Evolutionary conservation across 2,113 vertebrate species (phyloP), one percentile per base, ranked within the genome.

Genomic region (Bubo bubo): DNA sequence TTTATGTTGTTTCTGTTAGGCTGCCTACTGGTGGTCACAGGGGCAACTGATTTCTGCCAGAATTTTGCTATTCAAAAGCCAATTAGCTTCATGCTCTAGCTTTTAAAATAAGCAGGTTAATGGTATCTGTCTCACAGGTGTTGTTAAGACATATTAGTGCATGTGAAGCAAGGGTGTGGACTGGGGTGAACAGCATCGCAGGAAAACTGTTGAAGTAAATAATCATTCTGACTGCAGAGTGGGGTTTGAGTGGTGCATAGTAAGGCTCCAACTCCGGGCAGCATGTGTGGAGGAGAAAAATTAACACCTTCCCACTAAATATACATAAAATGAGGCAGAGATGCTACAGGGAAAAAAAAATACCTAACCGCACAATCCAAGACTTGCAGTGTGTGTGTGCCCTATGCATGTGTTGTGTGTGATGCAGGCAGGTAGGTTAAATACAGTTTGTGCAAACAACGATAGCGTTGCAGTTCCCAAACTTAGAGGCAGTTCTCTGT

Each of bases 311-410:
- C 15, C 32, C 14, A 13, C 30, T 66, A 82, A 67, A 66, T 21
- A 14, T 14, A 37, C 3, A 9, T 28, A 53, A 67, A 45, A 49
- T 9, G 11, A 66, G 63, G 39, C 19, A 59, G 37, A 34, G 27
- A 23, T 62, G 8, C 8, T 62, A 17, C 1, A 9, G 23, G 8
- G 45, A 55, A 49, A 21, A 34, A 8, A 1, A 30, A 1, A 18
- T 10, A 22, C n/a, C 23, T 39, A 9, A 32, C 43, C 0, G 1
- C 0, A 3, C 1, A 3, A 55, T 27, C 27, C 12, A 23, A 77
- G 60, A 10, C 17, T 34, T 27, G 27, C 26, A n/a, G 35, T 5
- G 16, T 35, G 28, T 72, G 20, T 10, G 26, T 35, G 24, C 4
- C 16, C n/a, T 67, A 9, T 17, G 41, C 8, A 1, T 18, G 24